phyloP scores from a whole-genome alignment of 2,113 vertebrate genomes.

The Corythoichthys intestinalis region DNA sequence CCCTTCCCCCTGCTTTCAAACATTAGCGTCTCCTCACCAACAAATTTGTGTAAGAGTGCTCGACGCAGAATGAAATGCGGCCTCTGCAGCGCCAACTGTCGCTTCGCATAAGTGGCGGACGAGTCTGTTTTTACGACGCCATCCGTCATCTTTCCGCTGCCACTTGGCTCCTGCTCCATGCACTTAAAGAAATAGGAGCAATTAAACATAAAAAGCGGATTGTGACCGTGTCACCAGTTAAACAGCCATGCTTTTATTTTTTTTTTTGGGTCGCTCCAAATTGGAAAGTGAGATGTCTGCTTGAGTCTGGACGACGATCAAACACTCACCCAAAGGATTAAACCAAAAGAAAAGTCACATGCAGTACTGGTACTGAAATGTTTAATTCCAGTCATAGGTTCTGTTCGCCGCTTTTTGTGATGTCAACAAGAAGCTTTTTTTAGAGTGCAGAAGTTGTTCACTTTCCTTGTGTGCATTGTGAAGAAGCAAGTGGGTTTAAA shows the following conservation, averaged over 20 bases:
- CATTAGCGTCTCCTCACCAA: slow-evolving; percentile 6
- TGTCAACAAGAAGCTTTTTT: background rate
- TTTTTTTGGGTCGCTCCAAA: slow-evolving; percentile 9
- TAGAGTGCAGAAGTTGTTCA: background rate
- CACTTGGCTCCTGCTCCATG: slow-evolving; percentile 23
- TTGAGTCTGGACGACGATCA: slow-evolving; percentile 45
- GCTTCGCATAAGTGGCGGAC: slow-evolving; percentile 34
- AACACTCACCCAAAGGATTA: slow-evolving; percentile 21
- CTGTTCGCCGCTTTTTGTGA: background rate
- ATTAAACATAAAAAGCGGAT: slow-evolving; percentile 48
- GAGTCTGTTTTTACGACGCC: slow-evolving; percentile 43
- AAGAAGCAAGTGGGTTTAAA: background rate
- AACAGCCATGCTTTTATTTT: slow-evolving; percentile 22
- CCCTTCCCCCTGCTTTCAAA: background rate
- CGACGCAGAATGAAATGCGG: slow-evolving; percentile 23
- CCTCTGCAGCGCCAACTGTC: slow-evolving; percentile 42
- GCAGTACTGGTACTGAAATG: slow-evolving; percentile 1
- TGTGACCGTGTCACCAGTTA: slow-evolving; percentile 57
- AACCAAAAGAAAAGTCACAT: slow-evolving; percentile 14
- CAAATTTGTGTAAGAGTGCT: slow-evolving; percentile 38
- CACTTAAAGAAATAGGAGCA: slow-evolving; percentile 27
- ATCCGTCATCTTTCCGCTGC: slow-evolving; percentile 42
- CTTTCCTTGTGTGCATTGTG: background rate
- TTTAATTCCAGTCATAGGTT: slow-evolving; percentile 33
- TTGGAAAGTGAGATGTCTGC: slow-evolving; percentile 26